Base-by-base conservation (phyloP, 2,113 vertebrate genomes). In the Elephantulus edwardii region DNA sequence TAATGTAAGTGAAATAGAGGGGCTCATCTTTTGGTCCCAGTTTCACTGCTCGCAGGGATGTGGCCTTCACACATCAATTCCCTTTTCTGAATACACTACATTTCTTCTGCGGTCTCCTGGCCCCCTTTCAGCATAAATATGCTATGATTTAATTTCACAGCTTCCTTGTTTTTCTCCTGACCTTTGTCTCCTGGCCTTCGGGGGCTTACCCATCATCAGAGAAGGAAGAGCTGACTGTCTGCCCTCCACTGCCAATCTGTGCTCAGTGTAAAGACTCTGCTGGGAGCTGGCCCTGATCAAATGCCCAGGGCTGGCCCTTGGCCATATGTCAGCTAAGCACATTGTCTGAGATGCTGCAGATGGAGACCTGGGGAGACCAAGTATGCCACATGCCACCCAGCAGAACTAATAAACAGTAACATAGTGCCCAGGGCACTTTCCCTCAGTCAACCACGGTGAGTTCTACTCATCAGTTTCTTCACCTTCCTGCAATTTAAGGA, bases 121-220 rank as follows among this genome's bases (percentile, higher is more conserved):
- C 16, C 46, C 22, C 12, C 48, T 66, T 80, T 74, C 48, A 81
- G 35, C 26, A 46, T 1, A 26, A 85, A 38, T 58, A 71, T 35
- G 75, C 46, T 85, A 33, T 86, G 79, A 91, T 88, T 81, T 64
- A 83, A 92, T 93, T 86, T 86, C 90, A 90, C 71, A 58, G 71
- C 60, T 83, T 89, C 64, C 75, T 72, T 89, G 79, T 86, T 74
- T 90, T 81, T 38, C 56, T 80, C 80, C 79, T 86, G 79, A 92
- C 83, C 86, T 93, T 48, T 86, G 66, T 48, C 75, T 77, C 42
- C 20, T 8, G 78, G 82, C 58, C 8, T 44, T 92, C 44, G 10
- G 40, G 28, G 46, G 70, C 58, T 44, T 71, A 52, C 46, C 52
- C 70, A 54, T 93, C 92, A 86, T 58, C 83, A 85, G 48, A 86